These are phyloP conservation scores for Augiades crinisus DNA, from an alignment of 2,888 invertebrate genomes.

Conservation along the genomic window DNA sequence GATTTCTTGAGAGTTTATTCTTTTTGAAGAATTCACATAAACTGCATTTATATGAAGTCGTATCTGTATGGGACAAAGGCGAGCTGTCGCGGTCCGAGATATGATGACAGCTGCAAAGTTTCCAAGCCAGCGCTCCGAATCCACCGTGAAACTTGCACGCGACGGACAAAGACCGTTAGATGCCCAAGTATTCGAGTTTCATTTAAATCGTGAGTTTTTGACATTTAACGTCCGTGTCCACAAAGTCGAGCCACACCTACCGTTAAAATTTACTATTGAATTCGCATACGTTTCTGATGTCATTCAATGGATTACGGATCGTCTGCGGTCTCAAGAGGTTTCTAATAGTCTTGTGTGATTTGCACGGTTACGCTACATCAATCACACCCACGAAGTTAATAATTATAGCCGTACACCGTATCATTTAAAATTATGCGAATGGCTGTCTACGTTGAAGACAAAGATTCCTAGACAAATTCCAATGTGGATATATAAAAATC, in stretches of 20 bases:
- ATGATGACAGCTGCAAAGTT: slow-evolving; percentile 73
- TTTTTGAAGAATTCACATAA: slow-evolving; percentile 74
- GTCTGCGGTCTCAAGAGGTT: slow-evolving; percentile 56
- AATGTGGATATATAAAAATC: neutral
- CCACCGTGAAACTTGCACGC: slow-evolving; percentile 68
- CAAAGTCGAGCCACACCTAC: slow-evolving; percentile 66
- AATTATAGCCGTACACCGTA: slow-evolving; percentile 46
- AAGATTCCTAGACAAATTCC: slow-evolving; percentile 16
- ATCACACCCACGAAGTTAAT: slow-evolving; percentile 62
- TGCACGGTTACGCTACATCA: slow-evolving; percentile 62
- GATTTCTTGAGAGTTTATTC: slow-evolving; percentile 68
- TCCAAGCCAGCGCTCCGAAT: slow-evolving; percentile 55
- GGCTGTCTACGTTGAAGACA: slow-evolving; percentile 26
- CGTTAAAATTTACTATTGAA: slow-evolving; percentile 51
- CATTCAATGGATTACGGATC: slow-evolving; percentile 54
- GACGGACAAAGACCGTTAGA: slow-evolving; percentile 67
- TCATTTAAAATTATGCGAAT: slow-evolving; percentile 45
- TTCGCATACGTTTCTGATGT: slow-evolving; percentile 45
- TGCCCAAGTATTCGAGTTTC: slow-evolving; percentile 61
- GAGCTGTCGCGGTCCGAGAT: slow-evolving; percentile 63
- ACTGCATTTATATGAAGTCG: slow-evolving; percentile 80
- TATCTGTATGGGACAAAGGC: slow-evolving; percentile 67
- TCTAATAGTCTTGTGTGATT: slow-evolving; percentile 58
- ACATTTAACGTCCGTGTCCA: slow-evolving; percentile 51
- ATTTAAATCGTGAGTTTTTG: slow-evolving; percentile 57